Evolutionary conservation across 2,797 vertebrate genomes (phyloP).

Genomic region (Siniperca scherzeri): DNA sequence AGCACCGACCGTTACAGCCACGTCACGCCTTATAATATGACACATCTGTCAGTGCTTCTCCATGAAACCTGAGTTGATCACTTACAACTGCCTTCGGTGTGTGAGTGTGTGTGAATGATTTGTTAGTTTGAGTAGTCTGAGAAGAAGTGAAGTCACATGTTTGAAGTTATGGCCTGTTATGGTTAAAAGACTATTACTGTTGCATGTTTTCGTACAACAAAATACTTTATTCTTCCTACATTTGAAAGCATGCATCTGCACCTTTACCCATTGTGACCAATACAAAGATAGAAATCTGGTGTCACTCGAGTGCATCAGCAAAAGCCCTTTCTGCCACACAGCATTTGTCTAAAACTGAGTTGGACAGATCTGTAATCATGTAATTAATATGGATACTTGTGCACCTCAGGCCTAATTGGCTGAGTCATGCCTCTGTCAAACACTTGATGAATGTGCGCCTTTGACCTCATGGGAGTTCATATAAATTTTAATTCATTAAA

Average conservation of each 20-base stretch:
- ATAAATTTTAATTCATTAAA: conserved; percentile 37
- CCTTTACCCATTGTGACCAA: background rate
- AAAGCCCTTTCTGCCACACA: conserved; percentile 23
- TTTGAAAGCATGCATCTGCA: background rate
- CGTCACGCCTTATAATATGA: conserved; percentile 72
- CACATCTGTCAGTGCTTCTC: conserved; percentile 78
- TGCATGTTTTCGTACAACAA: background rate
- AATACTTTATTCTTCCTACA: background rate
- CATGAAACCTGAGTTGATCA: conserved; percentile 69
- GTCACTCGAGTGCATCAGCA: conserved; percentile 13
- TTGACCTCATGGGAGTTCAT: conserved; percentile 36
- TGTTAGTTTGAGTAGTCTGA: conserved; percentile 22
- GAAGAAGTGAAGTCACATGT: background rate
- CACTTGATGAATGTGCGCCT: conserved; percentile 43
- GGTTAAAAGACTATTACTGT: background rate
- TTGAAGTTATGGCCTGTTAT: background rate
- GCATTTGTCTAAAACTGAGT: conserved; percentile 29
- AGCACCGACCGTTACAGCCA: conserved; percentile 29
- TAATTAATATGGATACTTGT: conserved; percentile 44
- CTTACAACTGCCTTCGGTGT: conserved; percentile 57
- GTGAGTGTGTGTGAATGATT: conserved; percentile 16
- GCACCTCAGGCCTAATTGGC: conserved; percentile 45
- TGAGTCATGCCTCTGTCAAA: conserved; percentile 52
- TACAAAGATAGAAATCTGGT: conserved; percentile 15
- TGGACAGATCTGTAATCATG: conserved; percentile 49